phyloP scores from a whole-genome alignment of 2,888 invertebrate species.

The Trichopoda pennipes region DNA sequence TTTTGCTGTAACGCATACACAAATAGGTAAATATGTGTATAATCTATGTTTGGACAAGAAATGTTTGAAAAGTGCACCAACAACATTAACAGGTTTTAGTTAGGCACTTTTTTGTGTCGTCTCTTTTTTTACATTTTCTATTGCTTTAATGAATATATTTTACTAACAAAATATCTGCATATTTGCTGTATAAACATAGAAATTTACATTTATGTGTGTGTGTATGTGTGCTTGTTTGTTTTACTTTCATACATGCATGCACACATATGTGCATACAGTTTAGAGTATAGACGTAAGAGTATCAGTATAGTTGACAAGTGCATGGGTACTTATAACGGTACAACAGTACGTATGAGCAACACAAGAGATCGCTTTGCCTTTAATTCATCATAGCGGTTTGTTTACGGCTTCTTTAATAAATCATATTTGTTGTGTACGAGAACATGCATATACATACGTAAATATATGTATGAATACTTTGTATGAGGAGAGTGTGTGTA shows the following conservation, averaged over 20 bases:
- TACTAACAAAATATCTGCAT: constrained; percentile 13
- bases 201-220: background rate
- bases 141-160: constrained; percentile 54
- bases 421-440: background rate
- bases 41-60: background rate
- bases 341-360: constrained; percentile 60
- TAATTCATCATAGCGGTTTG: constrained; percentile 24
- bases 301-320: constrained; percentile 13
- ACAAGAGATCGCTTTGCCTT: constrained; percentile 37
- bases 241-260: background rate
- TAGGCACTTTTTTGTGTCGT: constrained; percentile 36
- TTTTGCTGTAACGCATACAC: constrained; percentile 17
- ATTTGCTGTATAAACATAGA: background rate
- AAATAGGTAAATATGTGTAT: background rate
- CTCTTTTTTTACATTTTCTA: constrained; percentile 6
- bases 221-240: no score
- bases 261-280: background rate
- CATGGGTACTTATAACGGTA: constrained; percentile 46
- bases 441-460: background rate
- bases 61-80: constrained; percentile 40
- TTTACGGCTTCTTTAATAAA: constrained; percentile 38
- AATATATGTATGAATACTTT: no score
- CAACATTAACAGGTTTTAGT: constrained; percentile 46
- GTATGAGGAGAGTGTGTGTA: no score
- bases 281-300: background rate